A percentile compares a stretch with the other conserved stretches of the same genome.
Evolutionary conservation across 2,113 vertebrate species (phyloP).

Genomic region (human (Homo sapiens)): GRCh38 chr1:1663001-1663500

Average conservation of each 20-base stretch:
- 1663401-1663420: background rate
- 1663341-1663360: accelerated
- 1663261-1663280: no score
- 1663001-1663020: background rate
- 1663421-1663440: background rate
- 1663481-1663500: background rate
- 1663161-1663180: background rate
- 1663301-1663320: background rate
- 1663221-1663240: conserved; percentile 10
- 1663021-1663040: accelerated
- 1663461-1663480: background rate
- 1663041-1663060: accelerated
- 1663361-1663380: background rate
- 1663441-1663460: no score
- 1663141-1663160: background rate
- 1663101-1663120: accelerated
- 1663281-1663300: accelerated
- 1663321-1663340: accelerated
- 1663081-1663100: accelerated
- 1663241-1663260: background rate
- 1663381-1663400: background rate
- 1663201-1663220: background rate
- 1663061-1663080: background rate
- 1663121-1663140: accelerated
- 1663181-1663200: background rate